Conservation (phyloP, 2,113 vertebrate species). For the Lichenostomus cassidix region DNA sequence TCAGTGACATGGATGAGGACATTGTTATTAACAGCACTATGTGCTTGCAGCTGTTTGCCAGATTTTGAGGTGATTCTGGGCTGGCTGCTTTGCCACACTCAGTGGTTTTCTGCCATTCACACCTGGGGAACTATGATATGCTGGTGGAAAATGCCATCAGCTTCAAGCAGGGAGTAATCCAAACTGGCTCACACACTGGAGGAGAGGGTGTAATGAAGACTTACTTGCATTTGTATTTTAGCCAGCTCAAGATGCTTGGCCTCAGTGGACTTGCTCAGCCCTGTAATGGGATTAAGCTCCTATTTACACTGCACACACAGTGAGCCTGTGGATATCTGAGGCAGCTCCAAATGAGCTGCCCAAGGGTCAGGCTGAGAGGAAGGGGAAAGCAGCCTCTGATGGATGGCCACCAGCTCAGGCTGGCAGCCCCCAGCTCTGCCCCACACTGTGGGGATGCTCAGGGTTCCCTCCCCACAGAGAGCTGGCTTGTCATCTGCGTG, state of each 20-base stretch:
- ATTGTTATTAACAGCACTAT: not conserved
- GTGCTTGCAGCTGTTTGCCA: not conserved
- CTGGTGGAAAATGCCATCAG: not conserved
- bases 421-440: not conserved
- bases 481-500: fast-evolving
- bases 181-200: not conserved
- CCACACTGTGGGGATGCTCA: fast-evolving
- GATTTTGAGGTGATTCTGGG: not conserved
- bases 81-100: not conserved
- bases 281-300: not conserved
- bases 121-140: not conserved
- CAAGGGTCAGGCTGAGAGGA: not conserved
- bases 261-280: not conserved
- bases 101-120: not conserved
- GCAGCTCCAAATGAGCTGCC: not conserved
- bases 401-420: not conserved
- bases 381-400: not conserved
- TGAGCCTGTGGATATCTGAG: not conserved
- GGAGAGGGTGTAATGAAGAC: not conserved
- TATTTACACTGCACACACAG: not conserved
- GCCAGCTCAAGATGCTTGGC: not conserved
- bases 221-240: not conserved
- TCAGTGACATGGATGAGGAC: not conserved
- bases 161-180: not conserved
- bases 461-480: not conserved